A percentile compares a stretch with the other conserved stretches of the same genome.
Conservation (phyloP, 1,140 invertebrate genomes). For the Neodiprion fabricii region DNA sequence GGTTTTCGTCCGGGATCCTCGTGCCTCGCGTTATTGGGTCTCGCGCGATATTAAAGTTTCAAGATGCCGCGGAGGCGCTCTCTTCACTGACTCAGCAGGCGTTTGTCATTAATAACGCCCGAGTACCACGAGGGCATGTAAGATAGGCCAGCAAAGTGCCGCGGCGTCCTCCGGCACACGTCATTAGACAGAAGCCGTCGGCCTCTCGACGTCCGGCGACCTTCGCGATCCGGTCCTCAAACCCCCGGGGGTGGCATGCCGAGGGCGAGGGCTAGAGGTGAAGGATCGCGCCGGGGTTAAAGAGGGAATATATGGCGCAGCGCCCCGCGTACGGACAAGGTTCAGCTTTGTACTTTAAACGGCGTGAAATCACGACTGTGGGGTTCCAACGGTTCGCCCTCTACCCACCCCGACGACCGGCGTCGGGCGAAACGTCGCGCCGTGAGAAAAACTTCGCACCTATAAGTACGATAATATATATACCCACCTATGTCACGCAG, state of each 20-base stretch:
- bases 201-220: too few species aligned
- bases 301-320: neutral
- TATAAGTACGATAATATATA: too few species aligned
- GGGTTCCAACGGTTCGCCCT: too few species aligned
- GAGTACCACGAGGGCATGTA: too few species aligned
- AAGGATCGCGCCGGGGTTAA: neutral
- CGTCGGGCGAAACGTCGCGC: too few species aligned
- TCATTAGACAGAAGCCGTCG: too few species aligned
- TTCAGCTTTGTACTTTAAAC: neutral
- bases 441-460: too few species aligned
- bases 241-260: neutral
- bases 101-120: neutral
- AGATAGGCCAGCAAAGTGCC: too few species aligned
- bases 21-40: neutral
- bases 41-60: slow-evolving; percentile 1
- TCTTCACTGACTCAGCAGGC: slow-evolving; percentile 4
- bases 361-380: neutral
- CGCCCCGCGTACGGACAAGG: neutral
- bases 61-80: neutral
- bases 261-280: neutral
- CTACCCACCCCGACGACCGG: too few species aligned
- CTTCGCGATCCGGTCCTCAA: too few species aligned
- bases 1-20: neutral
- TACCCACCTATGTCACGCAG: too few species aligned
- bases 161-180: too few species aligned